Evolutionary conservation across 2,888 invertebrate species (phyloP), one percentile per base, ranked within the genome.

Genomic region (Dioctria rufipes): DNA sequence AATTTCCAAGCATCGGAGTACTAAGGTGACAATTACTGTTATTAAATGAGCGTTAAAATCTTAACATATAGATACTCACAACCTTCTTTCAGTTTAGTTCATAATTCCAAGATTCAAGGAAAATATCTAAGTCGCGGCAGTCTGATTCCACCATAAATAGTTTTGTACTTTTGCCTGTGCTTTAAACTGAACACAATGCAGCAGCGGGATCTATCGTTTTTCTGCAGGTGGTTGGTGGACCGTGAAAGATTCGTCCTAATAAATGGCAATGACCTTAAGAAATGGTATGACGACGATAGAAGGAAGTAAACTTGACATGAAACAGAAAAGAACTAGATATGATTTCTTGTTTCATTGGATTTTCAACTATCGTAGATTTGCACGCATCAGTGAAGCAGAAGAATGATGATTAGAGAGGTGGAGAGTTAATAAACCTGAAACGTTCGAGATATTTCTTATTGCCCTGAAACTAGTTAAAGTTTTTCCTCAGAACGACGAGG

Each of bases 261-360:
- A 5, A 25, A 46, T 67, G 67, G 67, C 67, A 67, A 67, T 67
- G 67, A 67, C 67, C 67, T 49, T 67, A 67, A 46, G 25, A 25
- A 67, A 42, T 40, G 42, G 43, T 67, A 46, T 67, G 67, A 67
- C 67, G 49, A 67, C 67, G 13, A 43, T 25, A 46, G 49, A 67
- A 46, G 67, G 67, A 67, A 67, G 67, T 67, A 67, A 67, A 67
- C 67, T 46, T 67, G 67, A 67, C 25, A 13, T 46, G 25, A 42
- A 67, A 43, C 67, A 67, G 46, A 25, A 25, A 67, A 46, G 46
- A 8, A 8, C 46, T 46, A 5, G 46, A 46, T 46, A 46, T 46
- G 46, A 46, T 46, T 46, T 46, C 46, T 8, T 46, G 8, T 8
- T 46, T 46, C 8, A 8, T 8, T 46, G 5, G 46, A 46, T 46